Evolutionary conservation across 2,113 vertebrate species (phyloP).

Genomic region (Varanus komodoensis): DNA sequence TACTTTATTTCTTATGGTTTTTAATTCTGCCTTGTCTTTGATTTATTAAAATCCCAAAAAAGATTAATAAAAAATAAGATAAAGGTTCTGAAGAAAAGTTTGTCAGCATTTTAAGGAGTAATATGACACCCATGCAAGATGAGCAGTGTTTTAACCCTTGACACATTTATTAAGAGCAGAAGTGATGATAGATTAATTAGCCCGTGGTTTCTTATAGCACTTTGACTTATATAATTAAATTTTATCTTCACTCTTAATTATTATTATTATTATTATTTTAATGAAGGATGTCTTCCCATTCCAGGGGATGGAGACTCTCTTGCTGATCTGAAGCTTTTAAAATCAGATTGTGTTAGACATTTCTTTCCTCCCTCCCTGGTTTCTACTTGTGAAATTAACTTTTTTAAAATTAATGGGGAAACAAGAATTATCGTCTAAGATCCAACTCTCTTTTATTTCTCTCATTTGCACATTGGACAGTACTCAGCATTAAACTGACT

Average conservation of each 20-base stretch:
- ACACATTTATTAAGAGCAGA: not conserved
- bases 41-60: too few species aligned
- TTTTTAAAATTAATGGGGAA: slow-evolving; percentile 7
- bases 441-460: not conserved
- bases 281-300: not conserved
- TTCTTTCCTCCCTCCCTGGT: not conserved
- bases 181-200: not conserved
- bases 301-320: not conserved
- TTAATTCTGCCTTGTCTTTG: too few species aligned
- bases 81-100: not conserved
- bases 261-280: not conserved
- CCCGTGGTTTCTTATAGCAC: not conserved
- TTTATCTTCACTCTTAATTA: not conserved
- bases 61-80: not conserved
- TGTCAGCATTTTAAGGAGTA: not conserved
- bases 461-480: not conserved
- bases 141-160: not conserved
- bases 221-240: not conserved
- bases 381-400: not conserved
- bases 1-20: too few species aligned
- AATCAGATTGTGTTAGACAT: not conserved
- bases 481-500: slow-evolving; percentile 11
- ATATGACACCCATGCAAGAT: not conserved
- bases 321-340: not conserved
- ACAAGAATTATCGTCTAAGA: not conserved